Evolutionary conservation across 2,888 invertebrate genomes (phyloP).

Genomic region (Cephus spinipes): DNA sequence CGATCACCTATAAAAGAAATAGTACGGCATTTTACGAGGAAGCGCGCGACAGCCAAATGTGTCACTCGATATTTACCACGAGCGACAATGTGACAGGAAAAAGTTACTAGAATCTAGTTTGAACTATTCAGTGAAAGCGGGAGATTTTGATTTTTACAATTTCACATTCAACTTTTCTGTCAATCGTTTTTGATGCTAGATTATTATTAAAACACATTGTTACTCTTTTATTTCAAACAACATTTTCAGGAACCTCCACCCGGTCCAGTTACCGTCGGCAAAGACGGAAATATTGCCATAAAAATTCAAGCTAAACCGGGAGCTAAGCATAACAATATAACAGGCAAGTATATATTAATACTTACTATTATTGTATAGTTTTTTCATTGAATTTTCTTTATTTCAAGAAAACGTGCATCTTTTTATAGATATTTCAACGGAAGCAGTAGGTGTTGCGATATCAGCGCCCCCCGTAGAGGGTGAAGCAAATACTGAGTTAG

Average conservation of each 20-base stretch:
- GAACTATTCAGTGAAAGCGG: not conserved
- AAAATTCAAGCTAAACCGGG: constrained; percentile 81
- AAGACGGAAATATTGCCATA: constrained; percentile 73
- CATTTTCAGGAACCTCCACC: constrained; percentile 32
- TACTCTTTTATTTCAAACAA: not conserved
- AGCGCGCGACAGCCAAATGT: constrained; percentile 24
- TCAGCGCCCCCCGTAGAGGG: constrained; percentile 86
- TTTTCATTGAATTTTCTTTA: not conserved
- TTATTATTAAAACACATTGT: not conserved
- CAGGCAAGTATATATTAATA: constrained; percentile 64
- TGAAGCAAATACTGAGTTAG: constrained; percentile 82
- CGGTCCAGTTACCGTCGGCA: constrained; percentile 68
- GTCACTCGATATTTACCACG: constrained; percentile 24
- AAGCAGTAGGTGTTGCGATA: constrained; percentile 81
- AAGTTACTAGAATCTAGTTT: constrained; percentile 23
- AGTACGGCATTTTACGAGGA: constrained; percentile 51
- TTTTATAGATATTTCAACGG: constrained; percentile 69
- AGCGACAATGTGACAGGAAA: constrained; percentile 9
- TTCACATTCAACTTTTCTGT: not conserved
- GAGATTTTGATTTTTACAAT: not conserved
- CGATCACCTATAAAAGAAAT: constrained; percentile 53
- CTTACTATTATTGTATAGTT: constrained; percentile 10
- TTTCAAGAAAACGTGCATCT: constrained; percentile 11
- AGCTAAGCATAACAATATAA: constrained; percentile 77
- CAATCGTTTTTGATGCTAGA: not conserved